These are phyloP conservation scores for Meles meles DNA, from an alignment of 2,113 vertebrate genomes.

Conservation along the genomic window DNA sequence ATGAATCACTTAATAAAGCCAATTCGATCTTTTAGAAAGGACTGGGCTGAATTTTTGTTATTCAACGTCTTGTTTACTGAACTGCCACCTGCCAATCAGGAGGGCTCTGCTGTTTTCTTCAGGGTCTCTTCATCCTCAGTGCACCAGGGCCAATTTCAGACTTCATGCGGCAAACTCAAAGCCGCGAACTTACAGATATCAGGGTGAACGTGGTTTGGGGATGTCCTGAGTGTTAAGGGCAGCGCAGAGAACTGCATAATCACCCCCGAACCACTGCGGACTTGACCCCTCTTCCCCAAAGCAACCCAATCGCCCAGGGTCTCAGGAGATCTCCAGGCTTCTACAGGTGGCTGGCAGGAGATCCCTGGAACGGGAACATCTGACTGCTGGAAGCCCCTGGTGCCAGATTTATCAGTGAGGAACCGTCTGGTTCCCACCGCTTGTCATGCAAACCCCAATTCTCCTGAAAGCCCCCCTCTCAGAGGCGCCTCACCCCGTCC, in stretches of 20 bases:
- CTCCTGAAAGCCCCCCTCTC: not conserved
- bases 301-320: fast-evolving
- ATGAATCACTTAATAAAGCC: not conserved
- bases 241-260: fast-evolving
- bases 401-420: fast-evolving
- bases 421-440: not conserved
- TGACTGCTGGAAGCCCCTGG: fast-evolving
- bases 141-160: not conserved
- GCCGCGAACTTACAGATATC: not conserved
- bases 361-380: too few species aligned
- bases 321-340: not conserved
- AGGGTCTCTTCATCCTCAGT: not conserved
- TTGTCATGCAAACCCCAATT: not conserved
- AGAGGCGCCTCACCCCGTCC: too few species aligned
- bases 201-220: fast-evolving
- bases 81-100: not conserved
- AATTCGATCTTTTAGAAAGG: not conserved
- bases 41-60: not conserved
- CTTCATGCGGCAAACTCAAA: fast-evolving
- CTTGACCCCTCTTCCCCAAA: fast-evolving
- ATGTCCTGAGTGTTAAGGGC: fast-evolving
- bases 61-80: not conserved
- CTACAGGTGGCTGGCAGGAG: too few species aligned
- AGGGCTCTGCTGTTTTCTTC: not conserved
- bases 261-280: fast-evolving